Percentiles rank a stretch among this genome's conserved stretches.
Evolutionary conservation across 2,797 vertebrate species (phyloP).

Genomic region (Buphagus erythrorhynchus): DNA sequence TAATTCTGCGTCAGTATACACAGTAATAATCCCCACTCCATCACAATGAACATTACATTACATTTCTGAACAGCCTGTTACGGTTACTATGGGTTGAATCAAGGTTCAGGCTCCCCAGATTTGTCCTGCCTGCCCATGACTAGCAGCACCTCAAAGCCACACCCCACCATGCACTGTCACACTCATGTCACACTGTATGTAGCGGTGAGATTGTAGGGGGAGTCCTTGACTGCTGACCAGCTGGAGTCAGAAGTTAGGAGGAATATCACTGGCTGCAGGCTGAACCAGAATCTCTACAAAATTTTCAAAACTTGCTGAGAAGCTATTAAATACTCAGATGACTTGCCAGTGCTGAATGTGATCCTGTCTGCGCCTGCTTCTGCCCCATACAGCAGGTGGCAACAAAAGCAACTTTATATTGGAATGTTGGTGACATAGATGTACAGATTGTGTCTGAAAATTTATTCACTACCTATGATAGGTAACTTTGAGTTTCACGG

Average conservation of each 20-base stretch:
- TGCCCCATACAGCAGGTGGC: neutral
- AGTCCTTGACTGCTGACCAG: neutral
- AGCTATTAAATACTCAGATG: neutral
- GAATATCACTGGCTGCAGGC: neutral
- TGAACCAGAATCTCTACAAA: neutral
- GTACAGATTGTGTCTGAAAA: neutral
- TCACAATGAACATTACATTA: neutral
- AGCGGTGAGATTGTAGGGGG: neutral
- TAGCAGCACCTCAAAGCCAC: neutral
- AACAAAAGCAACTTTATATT: neutral
- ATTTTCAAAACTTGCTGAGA: neutral
- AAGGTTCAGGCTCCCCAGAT: neutral
- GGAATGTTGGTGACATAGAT: neutral
- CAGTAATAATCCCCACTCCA: neutral
- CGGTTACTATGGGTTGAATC: neutral
- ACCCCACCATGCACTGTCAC: neutral
- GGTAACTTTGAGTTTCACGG: neutral
- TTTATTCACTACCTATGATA: neutral
- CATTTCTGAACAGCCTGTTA: neutral
- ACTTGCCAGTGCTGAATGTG: neutral
- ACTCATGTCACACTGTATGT: neutral
- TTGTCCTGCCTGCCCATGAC: neutral
- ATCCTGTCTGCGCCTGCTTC: neutral
- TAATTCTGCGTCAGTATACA: neutral
- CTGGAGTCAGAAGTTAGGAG: neutral